A percentile compares a stretch with the other conserved stretches of the same genome.
Evolutionary conservation across 2,888 invertebrate genomes (phyloP).

Genomic region (Candidula unifasciata): DNA sequence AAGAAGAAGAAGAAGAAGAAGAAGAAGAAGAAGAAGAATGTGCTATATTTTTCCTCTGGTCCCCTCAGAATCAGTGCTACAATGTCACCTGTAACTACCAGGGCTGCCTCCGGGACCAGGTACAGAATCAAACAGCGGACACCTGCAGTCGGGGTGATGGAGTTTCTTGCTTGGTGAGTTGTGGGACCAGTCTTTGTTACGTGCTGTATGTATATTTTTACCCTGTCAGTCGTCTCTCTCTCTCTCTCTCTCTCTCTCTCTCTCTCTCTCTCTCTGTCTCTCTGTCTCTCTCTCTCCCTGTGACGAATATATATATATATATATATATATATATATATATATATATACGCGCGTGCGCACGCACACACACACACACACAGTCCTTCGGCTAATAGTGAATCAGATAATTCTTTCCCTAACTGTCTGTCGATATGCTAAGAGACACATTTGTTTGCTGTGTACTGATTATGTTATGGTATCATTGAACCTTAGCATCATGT

Average conservation of each 20-base stretch:
- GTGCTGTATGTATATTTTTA: not conserved
- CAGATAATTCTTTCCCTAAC: no score
- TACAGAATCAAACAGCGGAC: conserved; percentile 14
- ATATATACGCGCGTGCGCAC: no score
- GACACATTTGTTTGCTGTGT: no score
- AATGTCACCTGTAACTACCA: conserved; percentile 23
- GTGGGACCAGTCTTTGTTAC: not conserved
- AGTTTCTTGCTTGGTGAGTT: conserved; percentile 29
- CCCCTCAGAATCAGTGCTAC: conserved; percentile 16
- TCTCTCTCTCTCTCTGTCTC: not conserved
- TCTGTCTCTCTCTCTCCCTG: not conserved
- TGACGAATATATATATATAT: no score
- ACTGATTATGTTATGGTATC: no score
- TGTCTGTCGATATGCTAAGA: no score
- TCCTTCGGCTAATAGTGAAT: no score
- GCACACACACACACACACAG: no score
- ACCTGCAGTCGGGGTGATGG: not conserved
- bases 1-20: conserved; percentile 4
- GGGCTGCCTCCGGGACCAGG: conserved; percentile 24
- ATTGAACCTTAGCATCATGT: no score
- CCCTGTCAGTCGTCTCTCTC: not conserved
- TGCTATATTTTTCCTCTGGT: no score
- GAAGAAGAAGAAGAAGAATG: conserved; percentile 5
- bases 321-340: no score
- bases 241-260: conserved; percentile 4